Base-by-base conservation (phyloP, 2,797 vertebrate species). In the Cottoperca gobio region DNA sequence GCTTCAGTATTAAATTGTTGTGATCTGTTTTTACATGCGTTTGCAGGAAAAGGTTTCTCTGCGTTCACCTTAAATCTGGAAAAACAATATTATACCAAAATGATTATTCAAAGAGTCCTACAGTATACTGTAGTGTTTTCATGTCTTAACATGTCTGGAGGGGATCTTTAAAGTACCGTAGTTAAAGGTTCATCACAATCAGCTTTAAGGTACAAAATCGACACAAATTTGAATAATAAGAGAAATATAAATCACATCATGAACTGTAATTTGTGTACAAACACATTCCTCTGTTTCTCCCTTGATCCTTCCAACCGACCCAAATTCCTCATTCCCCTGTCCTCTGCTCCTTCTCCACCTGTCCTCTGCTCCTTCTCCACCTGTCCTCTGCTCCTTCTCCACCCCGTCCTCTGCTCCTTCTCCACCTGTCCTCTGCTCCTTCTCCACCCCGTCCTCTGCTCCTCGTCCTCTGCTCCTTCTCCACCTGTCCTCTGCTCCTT, bases 361-460 rank as follows among this genome's bases (percentile, higher is more conserved):
- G 8, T 31, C 31, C 6, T 31, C 31, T 31, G 6, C n/a, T n/a
- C n/a, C n/a, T n/a, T n/a, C n/a, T n/a, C n/a, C 72, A 28, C 72
- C 68, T 42, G 11, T 79, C 64, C 62, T 73, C 48, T 52, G 45
- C 59, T 86, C 65, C 61, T 83, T 84, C 78, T n/a, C n/a, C 72
- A 28, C 64, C 72, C 68, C 42, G 11, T 79, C 64, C 62, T 73
- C 48, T 52, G 45, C 59, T 86, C 65, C 61, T 83, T 84, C 78
- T n/a, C n/a, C n/a, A n/a, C n/a, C n/a, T n/a, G n/a, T n/a, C n/a
- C n/a, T n/a, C n/a, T n/a, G n/a, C n/a, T n/a, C n/a, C n/a, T n/a
- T n/a, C n/a, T n/a, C n/a, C 72, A 28, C 64, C 72, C 68, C 42
- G 11, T 79, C 64, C 62, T 73, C 48, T 52, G 45, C 59, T 86